Evolutionary conservation across 64 coral and sea anemone genomes (phyloP), one percentile per base, ranked within the genome.

Genomic region (Pachyseris speciosa): DNA sequence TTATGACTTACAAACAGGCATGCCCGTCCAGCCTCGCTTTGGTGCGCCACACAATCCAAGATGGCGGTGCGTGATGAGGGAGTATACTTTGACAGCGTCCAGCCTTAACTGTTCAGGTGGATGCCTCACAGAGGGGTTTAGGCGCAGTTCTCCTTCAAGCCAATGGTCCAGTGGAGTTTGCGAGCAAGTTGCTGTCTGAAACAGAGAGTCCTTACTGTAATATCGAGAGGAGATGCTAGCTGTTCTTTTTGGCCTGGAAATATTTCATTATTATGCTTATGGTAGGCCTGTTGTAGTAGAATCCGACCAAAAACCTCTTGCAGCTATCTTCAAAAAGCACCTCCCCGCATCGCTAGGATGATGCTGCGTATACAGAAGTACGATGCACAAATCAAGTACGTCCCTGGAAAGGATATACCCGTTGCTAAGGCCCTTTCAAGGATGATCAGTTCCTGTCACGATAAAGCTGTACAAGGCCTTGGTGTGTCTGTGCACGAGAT

Each of bases 271-370:
- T 61, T 53, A 83, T 16, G 29, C 50, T 57, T 65, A 84, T 65
- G 53, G 80, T 37, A n/a, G 80, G 36, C 80, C 58, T 24, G 80
- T 84, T 45, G 59, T 47, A 1, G 59, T 85, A 15, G 33, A 85
- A 64, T 61, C 81, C 12, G 81, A 85, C 63, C 59, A 85, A 1
- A 85, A 37, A 29, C 60, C 61, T 4, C 81, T 85, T 16, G 61
- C 66, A 9, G 59, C 55, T 36, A 65, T 84, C 68, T 88, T 88
- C 64, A 88, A 63, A 52, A 88, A 88, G 80, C 64, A 53, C 92
- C 92, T 74, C 69, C 65, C 8, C 92, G 64, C 47, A 73, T 94
- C 36, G 76, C 92, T 9, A 44, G 85, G 43, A 94, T 94, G 92
- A 60, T 88, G 65, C 41, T 91, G 30, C 52, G 51, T 9, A 88